Conservation (phyloP, 2,113 vertebrate genomes). For the Prionailurus bengalensis region DNA sequence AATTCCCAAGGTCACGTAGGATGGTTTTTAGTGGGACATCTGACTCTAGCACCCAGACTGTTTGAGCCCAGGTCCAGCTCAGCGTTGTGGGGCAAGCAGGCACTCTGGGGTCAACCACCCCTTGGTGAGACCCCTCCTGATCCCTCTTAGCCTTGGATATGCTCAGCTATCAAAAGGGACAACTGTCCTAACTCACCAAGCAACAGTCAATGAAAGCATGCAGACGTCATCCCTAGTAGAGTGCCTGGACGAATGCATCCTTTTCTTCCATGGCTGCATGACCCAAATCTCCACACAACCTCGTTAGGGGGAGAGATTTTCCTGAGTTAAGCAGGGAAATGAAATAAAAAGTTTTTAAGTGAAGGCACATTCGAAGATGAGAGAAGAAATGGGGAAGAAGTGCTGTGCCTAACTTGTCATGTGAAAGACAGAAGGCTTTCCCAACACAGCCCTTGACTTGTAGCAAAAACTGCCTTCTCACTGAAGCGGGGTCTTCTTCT, state of each 20-base stretch:
- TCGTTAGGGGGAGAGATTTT: not conserved
- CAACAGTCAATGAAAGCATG: not conserved
- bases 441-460: not conserved
- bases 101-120: not conserved
- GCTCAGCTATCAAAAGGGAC: not conserved
- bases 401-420: accelerated
- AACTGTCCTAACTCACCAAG: not conserved
- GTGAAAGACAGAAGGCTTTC: not conserved
- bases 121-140: accelerated
- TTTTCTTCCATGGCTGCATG: not conserved
- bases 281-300: not conserved
- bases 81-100: not conserved
- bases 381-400: not conserved
- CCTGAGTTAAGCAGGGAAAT: not conserved
- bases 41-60: not conserved
- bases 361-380: not conserved
- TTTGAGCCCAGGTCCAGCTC: too few species aligned
- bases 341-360: not conserved
- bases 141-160: too few species aligned
- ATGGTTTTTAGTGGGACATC: not conserved
- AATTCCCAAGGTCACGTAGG: not conserved
- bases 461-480: not conserved
- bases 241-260: accelerated
- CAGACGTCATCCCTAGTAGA: accelerated
- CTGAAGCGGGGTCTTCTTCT: not conserved